A percentile compares a stretch with the other conserved stretches of the same genome.
Evolutionary conservation across 2,888 invertebrate species (phyloP).

Genomic region (Synanthedon myopaeformis): DNA sequence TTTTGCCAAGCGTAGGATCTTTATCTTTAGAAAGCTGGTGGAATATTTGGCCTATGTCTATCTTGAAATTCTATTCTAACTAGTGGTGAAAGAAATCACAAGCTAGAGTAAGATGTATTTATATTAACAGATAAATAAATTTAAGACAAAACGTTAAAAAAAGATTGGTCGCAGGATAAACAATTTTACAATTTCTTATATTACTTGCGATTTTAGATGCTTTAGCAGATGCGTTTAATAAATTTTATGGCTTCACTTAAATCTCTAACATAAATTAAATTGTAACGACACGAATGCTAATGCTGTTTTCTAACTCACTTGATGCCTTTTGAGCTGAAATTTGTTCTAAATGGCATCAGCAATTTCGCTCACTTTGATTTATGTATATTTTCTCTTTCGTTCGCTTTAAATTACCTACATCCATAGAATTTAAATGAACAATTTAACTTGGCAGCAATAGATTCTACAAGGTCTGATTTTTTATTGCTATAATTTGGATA

Average conservation of each 20-base stretch:
- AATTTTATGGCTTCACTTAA: constrained; percentile 18
- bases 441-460: not conserved
- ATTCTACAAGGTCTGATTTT: too few relatives aligned
- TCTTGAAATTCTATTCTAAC: too few relatives aligned
- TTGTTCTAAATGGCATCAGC: constrained; percentile 22
- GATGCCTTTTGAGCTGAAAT: constrained; percentile 22
- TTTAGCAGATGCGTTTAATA: constrained; percentile 21
- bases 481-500: too few relatives aligned
- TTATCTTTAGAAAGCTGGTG: too few relatives aligned
- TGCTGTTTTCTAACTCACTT: constrained; percentile 20
- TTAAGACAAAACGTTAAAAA: too few relatives aligned
- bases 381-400: not conserved
- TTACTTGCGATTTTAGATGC: constrained; percentile 28
- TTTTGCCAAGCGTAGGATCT: too few relatives aligned
- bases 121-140: too few relatives aligned
- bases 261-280: constrained; percentile 31
- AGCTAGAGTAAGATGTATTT: too few relatives aligned
- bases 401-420: constrained; percentile 1
- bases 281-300: constrained; percentile 32
- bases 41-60: too few relatives aligned
- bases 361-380: constrained; percentile 17
- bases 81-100: too few relatives aligned
- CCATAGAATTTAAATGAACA: not conserved
- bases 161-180: too few relatives aligned
- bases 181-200: constrained; percentile 12